Base-by-base conservation (phyloP, 2,113 vertebrate species). In the Haemorhous mexicanus region DNA sequence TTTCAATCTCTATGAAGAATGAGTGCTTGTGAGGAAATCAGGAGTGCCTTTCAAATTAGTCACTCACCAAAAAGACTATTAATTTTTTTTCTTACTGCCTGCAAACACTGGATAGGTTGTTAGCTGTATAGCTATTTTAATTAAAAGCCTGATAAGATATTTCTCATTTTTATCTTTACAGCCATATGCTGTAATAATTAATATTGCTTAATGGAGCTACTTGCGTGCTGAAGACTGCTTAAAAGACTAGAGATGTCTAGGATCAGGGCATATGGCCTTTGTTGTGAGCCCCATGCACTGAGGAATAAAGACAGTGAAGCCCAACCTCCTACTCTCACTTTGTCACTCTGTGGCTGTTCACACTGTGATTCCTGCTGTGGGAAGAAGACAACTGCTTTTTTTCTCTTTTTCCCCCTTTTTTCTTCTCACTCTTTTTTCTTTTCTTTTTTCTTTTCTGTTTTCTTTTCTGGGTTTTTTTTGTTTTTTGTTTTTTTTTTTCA, bases 231-330 rank as follows among this genome's bases (percentile, higher is more conserved):
- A 89, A 95, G 74, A 35, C 78, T 94, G 72, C 68, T 88, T 85
- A 49, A 87, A 93, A 88, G 50, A 64, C 87, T 82, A 88, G 83
- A 82, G 95, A 90, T 91, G 92, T 61, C 64, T 83, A 73, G 87
- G 68, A 90, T 88, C 64, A 61, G 61, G 96, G 70, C 95, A 95
- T 91, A 80, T 80, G 89, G 93, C 58, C 77, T 91, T 95, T 96
- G 94, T 94, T 94, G 81, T 62, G 55, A 94, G 74, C 89, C 81
- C 76, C 87, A 66, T 87, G 89, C 74, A 70, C 84, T 2, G 7
- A 76, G 43, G 89, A 87, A 85, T 95, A 95, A 89, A 96, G 49
- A 84, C 76, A 85, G 81, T 33, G 11, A 69, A 95, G 66, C 77
- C 83, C 93, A 92, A 23, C 91, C 89, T 94, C 89, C 89, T 93